A percentile compares a stretch with the other conserved stretches of the same genome.
Conservation (phyloP, 2,888 invertebrate genomes). For the Autographa pulchrina region DNA sequence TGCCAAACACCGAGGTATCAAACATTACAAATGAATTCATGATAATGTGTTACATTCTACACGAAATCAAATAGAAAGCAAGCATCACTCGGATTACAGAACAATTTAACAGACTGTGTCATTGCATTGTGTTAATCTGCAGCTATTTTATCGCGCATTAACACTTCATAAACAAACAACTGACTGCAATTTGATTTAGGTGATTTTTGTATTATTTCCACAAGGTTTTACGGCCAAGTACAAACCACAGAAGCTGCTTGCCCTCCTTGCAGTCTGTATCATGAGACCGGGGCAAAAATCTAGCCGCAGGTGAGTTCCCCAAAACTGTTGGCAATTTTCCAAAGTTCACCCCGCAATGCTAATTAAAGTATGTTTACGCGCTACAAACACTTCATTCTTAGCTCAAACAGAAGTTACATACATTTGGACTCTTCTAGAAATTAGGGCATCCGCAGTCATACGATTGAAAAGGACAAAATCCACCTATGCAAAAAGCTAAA, state of each 20-base stretch:
- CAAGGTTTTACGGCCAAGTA: too few relatives aligned
- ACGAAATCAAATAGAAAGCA: conserved; percentile 7
- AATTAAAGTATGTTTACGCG: conserved; percentile 72
- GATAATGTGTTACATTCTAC: conserved; percentile 14
- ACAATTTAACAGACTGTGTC: conserved; percentile 20
- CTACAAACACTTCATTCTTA: conserved; percentile 62
- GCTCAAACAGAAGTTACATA: conserved; percentile 53
- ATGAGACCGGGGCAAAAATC: conserved; percentile 55
- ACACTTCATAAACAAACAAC: conserved; percentile 12
- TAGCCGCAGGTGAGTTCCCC: conserved; percentile 61
- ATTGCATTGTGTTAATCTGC: conserved; percentile 20
- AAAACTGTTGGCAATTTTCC: conserved; percentile 68
- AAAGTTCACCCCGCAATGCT: conserved; percentile 64
- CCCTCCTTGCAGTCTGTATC: conserved; percentile 33
- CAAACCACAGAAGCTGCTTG: conserved; percentile 18
- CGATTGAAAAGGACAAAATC: conserved; percentile 24
- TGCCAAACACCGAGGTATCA: conserved; percentile 10
- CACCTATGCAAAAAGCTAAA: conserved; percentile 5
- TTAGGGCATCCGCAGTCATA: conserved; percentile 10
- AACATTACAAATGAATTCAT: conserved; percentile 26
- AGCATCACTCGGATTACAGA: conserved; percentile 15
- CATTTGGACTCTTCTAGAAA: conserved; percentile 49
- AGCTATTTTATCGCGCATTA: conserved; percentile 26
- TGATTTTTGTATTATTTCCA: conserved; percentile 13
- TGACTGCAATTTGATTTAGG: conserved; percentile 8